phyloP scores from a whole-genome alignment of 2,888 invertebrate species.

The Oscheius myriophilus region DNA sequence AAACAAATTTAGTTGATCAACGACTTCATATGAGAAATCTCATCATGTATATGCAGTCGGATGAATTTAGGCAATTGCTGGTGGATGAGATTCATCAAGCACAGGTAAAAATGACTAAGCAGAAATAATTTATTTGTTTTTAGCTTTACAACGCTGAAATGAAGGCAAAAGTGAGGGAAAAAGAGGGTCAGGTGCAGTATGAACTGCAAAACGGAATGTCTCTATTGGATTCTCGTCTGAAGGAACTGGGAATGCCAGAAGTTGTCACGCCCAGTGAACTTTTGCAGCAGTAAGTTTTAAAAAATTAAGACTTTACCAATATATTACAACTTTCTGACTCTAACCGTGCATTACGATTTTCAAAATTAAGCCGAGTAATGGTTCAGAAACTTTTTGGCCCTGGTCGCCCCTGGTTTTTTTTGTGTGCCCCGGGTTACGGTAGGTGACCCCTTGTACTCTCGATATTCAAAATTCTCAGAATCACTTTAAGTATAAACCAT shows the following conservation, averaged over 20 bases:
- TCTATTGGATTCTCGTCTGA: conserved; percentile 33
- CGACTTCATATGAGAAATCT: no score
- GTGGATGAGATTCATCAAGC: neutral
- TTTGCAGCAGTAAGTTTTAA: conserved; percentile 31
- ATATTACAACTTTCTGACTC: no score
- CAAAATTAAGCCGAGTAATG: no score
- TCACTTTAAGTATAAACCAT: no score
- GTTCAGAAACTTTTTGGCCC: no score
- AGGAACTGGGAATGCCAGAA: conserved; percentile 47
- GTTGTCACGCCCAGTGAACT: conserved; percentile 47
- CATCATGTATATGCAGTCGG: neutral
- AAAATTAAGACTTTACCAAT: no score
- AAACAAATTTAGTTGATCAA: no score
- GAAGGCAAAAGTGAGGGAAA: conserved; percentile 23
- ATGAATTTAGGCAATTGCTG: neutral
- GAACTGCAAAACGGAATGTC: conserved; percentile 31
- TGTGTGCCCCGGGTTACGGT: no score
- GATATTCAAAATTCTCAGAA: no score
- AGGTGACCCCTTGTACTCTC: no score
- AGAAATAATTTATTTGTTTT: neutral
- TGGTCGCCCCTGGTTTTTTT: no score
- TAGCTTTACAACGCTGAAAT: conserved; percentile 11
- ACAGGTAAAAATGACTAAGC: neutral
- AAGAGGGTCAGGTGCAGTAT: conserved; percentile 25
- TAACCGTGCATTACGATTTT: no score